A percentile compares a stretch with the other conserved stretches of the same genome.
phyloP scores from a whole-genome alignment of 2,888 invertebrate species.

The Cheilosia grossa region DNA sequence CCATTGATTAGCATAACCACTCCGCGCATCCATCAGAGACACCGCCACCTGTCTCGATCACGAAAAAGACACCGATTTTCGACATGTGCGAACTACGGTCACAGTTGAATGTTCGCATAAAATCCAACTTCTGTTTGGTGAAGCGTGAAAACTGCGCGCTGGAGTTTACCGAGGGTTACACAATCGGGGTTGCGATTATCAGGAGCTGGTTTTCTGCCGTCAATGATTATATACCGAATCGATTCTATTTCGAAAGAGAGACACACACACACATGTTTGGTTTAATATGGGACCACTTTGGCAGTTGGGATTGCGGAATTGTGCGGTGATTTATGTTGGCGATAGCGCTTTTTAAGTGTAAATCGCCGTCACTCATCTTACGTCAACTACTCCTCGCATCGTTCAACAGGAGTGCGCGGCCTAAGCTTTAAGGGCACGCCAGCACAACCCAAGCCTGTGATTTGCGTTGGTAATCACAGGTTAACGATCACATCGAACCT shows the following conservation, averaged over 20 bases:
- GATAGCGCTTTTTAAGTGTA: neutral
- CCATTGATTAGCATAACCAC: conserved; percentile 52
- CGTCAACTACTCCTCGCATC: neutral
- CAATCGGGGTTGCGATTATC: conserved; percentile 30
- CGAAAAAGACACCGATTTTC: neutral
- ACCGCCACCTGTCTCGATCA: conserved; percentile 59
- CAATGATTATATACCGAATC: neutral
- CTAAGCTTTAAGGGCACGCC: conserved; percentile 37
- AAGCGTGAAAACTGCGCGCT: conserved; percentile 58
- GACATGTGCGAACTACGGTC: conserved; percentile 63
- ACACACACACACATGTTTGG: neutral
- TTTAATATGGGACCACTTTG: neutral
- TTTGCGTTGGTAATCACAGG: conserved; percentile 65
- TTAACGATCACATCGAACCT: conserved; percentile 52
- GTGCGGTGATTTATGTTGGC: neutral
- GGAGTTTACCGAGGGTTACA: neutral
- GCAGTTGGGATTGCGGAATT: neutral
- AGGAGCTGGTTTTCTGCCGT: conserved; percentile 22
- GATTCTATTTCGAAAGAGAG: neutral
- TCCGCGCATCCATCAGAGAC: conserved; percentile 32
- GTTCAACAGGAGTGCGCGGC: neutral
- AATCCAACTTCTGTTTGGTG: conserved; percentile 51
- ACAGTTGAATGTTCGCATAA: conserved; percentile 67
- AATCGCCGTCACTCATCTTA: neutral
- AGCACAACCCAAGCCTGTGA: conserved; percentile 51